Evolutionary conservation across 2,113 vertebrate species (phyloP), one percentile per base, ranked within the genome.

Genomic region (Chitala chitala): DNA sequence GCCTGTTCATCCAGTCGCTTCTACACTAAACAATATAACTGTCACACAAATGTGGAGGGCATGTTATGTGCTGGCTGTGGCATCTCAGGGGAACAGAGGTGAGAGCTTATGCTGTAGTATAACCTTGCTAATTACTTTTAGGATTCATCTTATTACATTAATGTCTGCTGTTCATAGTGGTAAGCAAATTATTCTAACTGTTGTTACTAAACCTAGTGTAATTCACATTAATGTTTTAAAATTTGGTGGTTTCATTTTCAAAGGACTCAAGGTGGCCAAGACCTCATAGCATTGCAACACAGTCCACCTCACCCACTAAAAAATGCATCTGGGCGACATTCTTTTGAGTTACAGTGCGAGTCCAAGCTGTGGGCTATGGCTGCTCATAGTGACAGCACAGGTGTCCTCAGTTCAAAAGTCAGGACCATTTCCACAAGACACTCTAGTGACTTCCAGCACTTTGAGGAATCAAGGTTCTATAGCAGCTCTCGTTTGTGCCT

Each of bases 301-400:
- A 86, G 96, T 40, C 92, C 92, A 0, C 83, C 9, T 22, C 91
- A 89, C 56, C 94, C 93, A 85, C 88, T 90, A 69, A 88, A 77
- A 78, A 90, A 90, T 20, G 78, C 59, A 4, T 89, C 86, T 0
- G 86, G 94, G 33, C 80, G 84, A 1, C 89, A 90, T 3, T 94
- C 92, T 81, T 93, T 94, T 1, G 93, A 95, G 17, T 87, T 86
- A 5, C 94, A 92, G 40, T 85, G 91, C 0, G 85, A 88, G 73
- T 87, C 80, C 15, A 92, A 92, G 50, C 87, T 92, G 42, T 58
- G 82, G 65, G 84, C 84, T 55, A 84, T 91, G 84, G 79, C 78
- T 3, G 68, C 71, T 33, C 81, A 90, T 0, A 82, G 71, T 0
- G 89, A 89, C 42, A 83, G 84, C 61, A 86, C 72, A 84, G 92